A percentile compares a stretch with the other conserved stretches of the same genome.
Evolutionary conservation across 2,797 vertebrate species (phyloP).

Genomic region (Naso thynnoides): DNA sequence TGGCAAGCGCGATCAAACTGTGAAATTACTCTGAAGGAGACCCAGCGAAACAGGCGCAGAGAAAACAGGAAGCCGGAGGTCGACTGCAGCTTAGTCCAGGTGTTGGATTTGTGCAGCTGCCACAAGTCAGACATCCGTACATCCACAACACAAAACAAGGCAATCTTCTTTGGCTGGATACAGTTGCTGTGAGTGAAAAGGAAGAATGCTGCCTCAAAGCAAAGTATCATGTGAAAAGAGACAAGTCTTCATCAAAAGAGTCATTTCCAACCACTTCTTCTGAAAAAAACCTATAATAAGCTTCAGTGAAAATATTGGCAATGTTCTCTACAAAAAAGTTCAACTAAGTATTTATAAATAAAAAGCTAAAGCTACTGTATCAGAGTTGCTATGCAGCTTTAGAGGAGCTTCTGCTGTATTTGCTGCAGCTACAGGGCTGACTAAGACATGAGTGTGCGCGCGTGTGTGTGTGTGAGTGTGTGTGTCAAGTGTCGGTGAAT

Average conservation of each 20-base stretch:
- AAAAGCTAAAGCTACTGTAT: slow-evolving; percentile 38
- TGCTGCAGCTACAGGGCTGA: slow-evolving; percentile 42
- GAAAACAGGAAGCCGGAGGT: slow-evolving; percentile 1
- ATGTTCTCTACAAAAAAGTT: slow-evolving; percentile 6
- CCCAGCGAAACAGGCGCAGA: not conserved
- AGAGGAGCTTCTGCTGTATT: slow-evolving; percentile 43
- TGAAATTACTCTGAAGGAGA: slow-evolving; percentile 20
- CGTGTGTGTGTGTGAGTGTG: slow-evolving; percentile 34
- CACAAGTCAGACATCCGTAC: slow-evolving; percentile 17
- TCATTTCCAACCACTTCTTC: slow-evolving; percentile 6
- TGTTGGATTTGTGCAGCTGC: slow-evolving; percentile 10
- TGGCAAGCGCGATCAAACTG: slow-evolving; percentile 40
- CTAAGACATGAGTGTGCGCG: slow-evolving; percentile 34
- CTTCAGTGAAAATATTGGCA: not conserved
- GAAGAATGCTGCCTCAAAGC: slow-evolving; percentile 21
- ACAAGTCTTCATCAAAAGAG: slow-evolving; percentile 9
- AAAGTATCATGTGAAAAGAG: slow-evolving; percentile 6
- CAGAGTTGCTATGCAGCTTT: slow-evolving; percentile 15
- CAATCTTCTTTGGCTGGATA: slow-evolving; percentile 18
- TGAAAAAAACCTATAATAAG: slow-evolving; percentile 20
- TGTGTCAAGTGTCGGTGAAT: slow-evolving; percentile 60
- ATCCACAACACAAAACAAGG: slow-evolving; percentile 18
- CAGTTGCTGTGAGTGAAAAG: not conserved
- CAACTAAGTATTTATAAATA: slow-evolving; percentile 4
- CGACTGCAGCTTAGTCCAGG: slow-evolving; percentile 16